Evolutionary conservation across 2,888 invertebrate species (phyloP), one percentile per base, ranked within the genome.

Genomic region (Rotaria sp.): DNA sequence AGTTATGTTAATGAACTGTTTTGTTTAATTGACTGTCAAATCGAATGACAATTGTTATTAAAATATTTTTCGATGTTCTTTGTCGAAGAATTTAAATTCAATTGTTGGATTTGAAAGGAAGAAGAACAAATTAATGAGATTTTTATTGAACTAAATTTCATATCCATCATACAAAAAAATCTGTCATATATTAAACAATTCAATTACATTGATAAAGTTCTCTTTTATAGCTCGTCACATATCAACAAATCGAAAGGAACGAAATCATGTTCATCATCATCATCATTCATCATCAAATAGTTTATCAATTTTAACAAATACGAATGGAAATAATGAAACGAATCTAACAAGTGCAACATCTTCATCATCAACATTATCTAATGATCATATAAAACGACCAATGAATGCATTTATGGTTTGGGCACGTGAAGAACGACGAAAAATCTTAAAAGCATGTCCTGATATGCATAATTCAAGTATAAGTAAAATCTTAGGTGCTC

Each of bases 381-480:
- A 45, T n/a, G 45, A 80, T 45, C 99, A 99, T 92, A 96, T 99
- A 91, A 99, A 99, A 91, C 93, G 99, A 89, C 99, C 99, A 30
- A 99, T 99, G 99, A 99, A 99, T 91, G 99, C 97, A 0, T 98
- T 98, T 92, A 99, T 99, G 99, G 98, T 99, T 3, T 99, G 99
- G 99, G 98, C 99, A 10, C 96, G 98, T 90, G 99, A 99, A 90
- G 99, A 99, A 90, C 94, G 99, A 88, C 93, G 98, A 88, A 98
- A 98, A 93, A 99, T 99, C 89, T 93, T 99, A 55, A 99, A 99
- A 91, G 97, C 97, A 0, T 98, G 97, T 90, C 99, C 99, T 0
- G 99, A 99, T 90, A 99, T 99, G 99, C 99, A 99, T 92, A 99
- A 99, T 92, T 98, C 97, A 7, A 98, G 98, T 92, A 99, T 99